phyloP scores from a whole-genome alignment of 2,113 vertebrate genomes.

The Takifugu bimaculatus region DNA sequence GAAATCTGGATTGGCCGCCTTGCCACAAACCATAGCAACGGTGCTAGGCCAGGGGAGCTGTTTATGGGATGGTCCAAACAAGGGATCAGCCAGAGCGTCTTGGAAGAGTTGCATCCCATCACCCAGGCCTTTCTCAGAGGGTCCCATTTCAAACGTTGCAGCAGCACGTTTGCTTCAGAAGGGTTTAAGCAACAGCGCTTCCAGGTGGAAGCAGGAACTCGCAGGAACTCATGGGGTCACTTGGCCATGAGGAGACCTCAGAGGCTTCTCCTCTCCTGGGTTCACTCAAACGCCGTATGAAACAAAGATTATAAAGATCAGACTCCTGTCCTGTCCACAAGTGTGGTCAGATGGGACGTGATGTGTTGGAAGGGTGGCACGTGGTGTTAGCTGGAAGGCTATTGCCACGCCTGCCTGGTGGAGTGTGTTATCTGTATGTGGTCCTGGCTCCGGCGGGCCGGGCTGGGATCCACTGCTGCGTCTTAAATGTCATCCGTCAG shows the following conservation, averaged over 20 bases:
- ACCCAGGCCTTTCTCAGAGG: conserved; percentile 20
- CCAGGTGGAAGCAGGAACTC: too few species aligned
- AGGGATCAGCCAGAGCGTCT: conserved; percentile 30
- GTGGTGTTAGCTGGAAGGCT: too few species aligned
- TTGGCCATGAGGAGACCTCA: too few species aligned
- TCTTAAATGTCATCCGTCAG: conserved; percentile 4
- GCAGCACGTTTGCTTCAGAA: conserved; percentile 5
- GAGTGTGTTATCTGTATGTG: conserved; percentile 11
- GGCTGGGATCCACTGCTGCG: conserved; percentile 30
- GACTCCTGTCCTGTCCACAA: too few species aligned
- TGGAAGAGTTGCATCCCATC: conserved; percentile 22
- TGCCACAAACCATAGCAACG: conserved; percentile 21
- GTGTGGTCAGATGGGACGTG: too few species aligned
- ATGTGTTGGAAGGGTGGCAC: too few species aligned
- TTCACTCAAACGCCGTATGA: conserved; percentile 21
- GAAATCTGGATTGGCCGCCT: conserved; percentile 14
- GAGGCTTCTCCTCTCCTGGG: too few species aligned
- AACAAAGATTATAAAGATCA: too few species aligned
- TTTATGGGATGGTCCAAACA: conserved; percentile 52
- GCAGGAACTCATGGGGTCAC: too few species aligned
- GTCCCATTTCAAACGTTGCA: conserved; percentile 25
- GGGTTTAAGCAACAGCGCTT: too few species aligned
- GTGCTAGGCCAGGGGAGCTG: conserved; percentile 28
- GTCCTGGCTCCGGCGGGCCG: conserved; percentile 39
- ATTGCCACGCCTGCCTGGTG: too few species aligned